Evolutionary conservation across 2,113 vertebrate genomes (phyloP).

Genomic region (Rattus rattus): DNA sequence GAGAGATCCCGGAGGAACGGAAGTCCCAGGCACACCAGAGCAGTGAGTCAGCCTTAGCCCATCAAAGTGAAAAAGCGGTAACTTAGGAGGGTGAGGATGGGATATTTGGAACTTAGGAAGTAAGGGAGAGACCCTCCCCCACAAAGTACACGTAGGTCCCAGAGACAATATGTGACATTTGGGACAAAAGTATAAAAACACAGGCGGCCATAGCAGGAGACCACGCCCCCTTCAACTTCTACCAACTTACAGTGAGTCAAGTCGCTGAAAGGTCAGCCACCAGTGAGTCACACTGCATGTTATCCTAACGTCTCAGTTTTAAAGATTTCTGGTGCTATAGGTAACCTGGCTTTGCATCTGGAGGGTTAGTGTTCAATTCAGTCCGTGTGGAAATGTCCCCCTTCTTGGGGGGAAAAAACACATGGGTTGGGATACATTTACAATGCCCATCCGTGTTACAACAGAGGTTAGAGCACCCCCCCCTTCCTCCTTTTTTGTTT

Average conservation of each 20-base stretch:
- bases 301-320: neutral
- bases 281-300: neutral
- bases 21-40: neutral
- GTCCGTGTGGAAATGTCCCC: neutral
- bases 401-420: too few species aligned
- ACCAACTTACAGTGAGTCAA: neutral
- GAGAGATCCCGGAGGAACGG: neutral
- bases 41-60: neutral
- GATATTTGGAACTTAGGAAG: neutral
- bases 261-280: neutral
- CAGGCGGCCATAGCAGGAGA: neutral
- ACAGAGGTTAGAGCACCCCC: too few species aligned
- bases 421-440: neutral
- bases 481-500: neutral
- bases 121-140: neutral
- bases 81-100: neutral
- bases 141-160: rapidly evolving
- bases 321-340: rapidly evolving
- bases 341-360: neutral
- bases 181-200: neutral
- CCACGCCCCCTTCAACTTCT: neutral
- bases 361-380: neutral
- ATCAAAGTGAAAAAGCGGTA: neutral
- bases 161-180: neutral
- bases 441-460: rapidly evolving